Conservation (phyloP, 2,113 vertebrate genomes). For the Halichoerus grypus region DNA sequence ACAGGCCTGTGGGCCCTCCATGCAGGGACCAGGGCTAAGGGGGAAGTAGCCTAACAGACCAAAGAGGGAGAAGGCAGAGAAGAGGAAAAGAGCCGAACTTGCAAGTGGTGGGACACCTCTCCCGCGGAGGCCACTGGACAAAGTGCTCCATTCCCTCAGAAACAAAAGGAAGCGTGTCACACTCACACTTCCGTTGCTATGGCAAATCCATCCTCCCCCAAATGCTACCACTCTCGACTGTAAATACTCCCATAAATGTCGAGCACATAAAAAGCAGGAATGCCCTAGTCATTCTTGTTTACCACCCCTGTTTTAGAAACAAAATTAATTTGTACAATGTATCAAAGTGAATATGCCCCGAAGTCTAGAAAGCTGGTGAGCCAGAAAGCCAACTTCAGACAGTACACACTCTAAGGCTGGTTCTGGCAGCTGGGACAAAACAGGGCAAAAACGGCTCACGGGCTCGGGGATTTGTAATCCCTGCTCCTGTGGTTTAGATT, state of each 20-base stretch:
- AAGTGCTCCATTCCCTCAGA: conserved; percentile 59
- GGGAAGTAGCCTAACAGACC: conserved; percentile 69
- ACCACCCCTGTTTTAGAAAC: conserved; percentile 72
- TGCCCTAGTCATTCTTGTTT: conserved; percentile 80
- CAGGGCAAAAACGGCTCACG: accelerated
- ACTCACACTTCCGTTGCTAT: conserved; percentile 77
- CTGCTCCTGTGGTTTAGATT: neutral
- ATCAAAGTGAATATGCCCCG: conserved; percentile 76
- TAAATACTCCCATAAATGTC: conserved; percentile 82
- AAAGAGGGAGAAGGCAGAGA: conserved; percentile 43
- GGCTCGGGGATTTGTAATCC: neutral
- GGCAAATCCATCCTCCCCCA: conserved; percentile 74
- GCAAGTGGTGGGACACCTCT: conserved; percentile 44
- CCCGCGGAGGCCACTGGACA: conserved; percentile 50
- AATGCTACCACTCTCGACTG: conserved; percentile 72
- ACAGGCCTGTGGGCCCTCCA: conserved; percentile 41
- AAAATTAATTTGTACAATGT: conserved; percentile 80
- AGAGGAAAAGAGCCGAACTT: conserved; percentile 66
- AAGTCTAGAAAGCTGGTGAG: conserved; percentile 53
- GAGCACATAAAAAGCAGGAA: conserved; percentile 77
- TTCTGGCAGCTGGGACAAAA: neutral
- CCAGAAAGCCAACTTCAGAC: neutral
- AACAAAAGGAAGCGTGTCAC: conserved; percentile 68
- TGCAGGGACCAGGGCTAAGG: conserved; percentile 45
- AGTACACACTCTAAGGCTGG: accelerated